Base-by-base conservation (phyloP, 2,888 invertebrate genomes). In the Craniophora ligustri region DNA sequence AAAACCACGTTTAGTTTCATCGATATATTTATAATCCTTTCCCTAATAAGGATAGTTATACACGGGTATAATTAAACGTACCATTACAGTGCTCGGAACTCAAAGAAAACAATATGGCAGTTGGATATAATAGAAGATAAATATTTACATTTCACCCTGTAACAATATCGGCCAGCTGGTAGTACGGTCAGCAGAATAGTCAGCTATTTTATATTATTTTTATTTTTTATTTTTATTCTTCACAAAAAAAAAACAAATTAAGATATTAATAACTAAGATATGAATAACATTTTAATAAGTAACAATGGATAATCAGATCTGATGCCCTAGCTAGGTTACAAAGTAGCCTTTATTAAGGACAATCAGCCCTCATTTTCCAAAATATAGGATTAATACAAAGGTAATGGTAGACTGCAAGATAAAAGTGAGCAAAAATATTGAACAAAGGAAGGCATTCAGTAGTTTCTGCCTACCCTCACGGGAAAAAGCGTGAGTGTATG, bases 91-190 rank as follows among this genome's bases (percentile, higher is more conserved):
- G 5, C 35, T 19, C 32, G 23, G 21, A 19, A 35, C n/a, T 10
- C 5, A 18, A 53, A 59, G 65, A 54, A n/a, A 48, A 63, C 66
- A 63, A 38, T 53, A 58, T 26, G 31, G 26, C 10, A 23, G 50
- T 44, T 45, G 38, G 49, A 21, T 67, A 67, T 53, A 69, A 67
- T 70, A 70, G 73, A 59, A 67, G n/a, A 49, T 64, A 67, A 72
- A 67, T 62, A 45, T 72, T 70, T 72, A 62, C 32, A 47, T 40
- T 51, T 53, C 35, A 23, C 32, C 31, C 44, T 47, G 44, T 59
- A 63, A 58, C 57, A 50, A 57, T 57, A 65, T 53, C 64, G 11
- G 19, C 26, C 56, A 67, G 46, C 60, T 58, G 62, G 3, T 26
- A 21, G 59, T 72, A 72, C 59, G 23, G 70, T 61, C 19, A 11